Conservation (phyloP, 2,113 vertebrate species). For the Corythornis cristatus region DNA sequence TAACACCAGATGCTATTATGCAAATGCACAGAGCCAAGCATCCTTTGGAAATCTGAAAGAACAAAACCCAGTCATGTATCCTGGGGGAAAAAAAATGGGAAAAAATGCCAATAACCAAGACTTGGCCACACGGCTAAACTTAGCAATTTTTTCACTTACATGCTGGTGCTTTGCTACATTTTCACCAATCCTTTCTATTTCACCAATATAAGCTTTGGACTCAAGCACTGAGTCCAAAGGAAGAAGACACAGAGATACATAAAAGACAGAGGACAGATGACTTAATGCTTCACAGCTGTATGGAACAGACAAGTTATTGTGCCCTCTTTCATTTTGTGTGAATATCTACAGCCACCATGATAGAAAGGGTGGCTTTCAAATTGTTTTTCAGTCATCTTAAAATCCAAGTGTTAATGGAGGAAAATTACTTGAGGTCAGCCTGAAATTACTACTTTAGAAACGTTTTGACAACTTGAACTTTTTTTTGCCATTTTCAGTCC, state of each 20-base stretch:
- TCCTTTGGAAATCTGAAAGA: neutral
- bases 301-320: neutral
- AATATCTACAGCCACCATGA: neutral
- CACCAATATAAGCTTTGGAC: too few species aligned
- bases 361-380: neutral
- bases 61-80: neutral
- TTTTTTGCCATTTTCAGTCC: neutral
- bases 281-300: neutral
- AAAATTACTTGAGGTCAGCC: neutral
- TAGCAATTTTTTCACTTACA: neutral
- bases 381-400: neutral
- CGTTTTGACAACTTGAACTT: neutral
- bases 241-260: neutral
- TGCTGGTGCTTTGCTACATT: neutral
- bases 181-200: neutral
- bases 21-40: neutral
- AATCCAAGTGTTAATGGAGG: neutral
- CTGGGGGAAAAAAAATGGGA: neutral
- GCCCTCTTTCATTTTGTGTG: neutral
- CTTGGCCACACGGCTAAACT: neutral
- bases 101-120: neutral
- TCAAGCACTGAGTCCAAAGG: neutral
- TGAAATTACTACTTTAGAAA: conserved; percentile 2
- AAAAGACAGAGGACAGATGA: neutral
- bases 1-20: neutral